Evolutionary conservation across 2,113 vertebrate species (phyloP).

Genomic region (Aptenodytes patagonicus): DNA sequence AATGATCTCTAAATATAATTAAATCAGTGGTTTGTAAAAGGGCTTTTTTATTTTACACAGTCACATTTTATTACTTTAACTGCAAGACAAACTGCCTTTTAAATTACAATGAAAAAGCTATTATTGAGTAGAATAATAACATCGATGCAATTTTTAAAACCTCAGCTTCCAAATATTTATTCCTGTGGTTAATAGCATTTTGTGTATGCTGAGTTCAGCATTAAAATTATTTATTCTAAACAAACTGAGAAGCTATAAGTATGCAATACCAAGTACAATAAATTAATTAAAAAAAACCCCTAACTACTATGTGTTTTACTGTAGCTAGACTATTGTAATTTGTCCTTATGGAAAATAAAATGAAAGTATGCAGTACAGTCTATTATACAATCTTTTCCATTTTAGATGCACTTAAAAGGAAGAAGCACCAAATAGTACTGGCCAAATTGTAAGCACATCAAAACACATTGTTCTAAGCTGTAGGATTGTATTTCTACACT

Average conservation of each 20-base stretch:
- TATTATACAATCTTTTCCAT: neutral
- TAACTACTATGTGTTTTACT: neutral
- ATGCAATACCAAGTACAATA: neutral
- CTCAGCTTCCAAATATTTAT: slow-evolving; percentile 49
- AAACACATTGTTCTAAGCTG: neutral
- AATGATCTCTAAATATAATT: neutral
- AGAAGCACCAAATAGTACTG: neutral
- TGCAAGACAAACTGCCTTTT: slow-evolving; percentile 43
- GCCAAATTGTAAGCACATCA: accelerated
- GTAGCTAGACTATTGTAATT: neutral
- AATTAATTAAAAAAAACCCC: neutral
- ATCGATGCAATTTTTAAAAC: slow-evolving; percentile 6
- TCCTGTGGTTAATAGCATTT: neutral
- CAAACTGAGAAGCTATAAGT: neutral
- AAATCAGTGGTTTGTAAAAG: slow-evolving; percentile 29
- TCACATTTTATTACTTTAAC: slow-evolving; percentile 41
- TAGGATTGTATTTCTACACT: neutral
- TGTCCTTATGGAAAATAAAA: neutral
- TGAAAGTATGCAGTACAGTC: neutral
- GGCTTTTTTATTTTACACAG: neutral
- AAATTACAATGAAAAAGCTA: slow-evolving; percentile 43
- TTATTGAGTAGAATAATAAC: slow-evolving; percentile 40
- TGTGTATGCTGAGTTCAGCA: neutral
- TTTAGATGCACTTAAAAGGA: neutral
- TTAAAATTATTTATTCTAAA: slow-evolving; percentile 41